phyloP scores from a whole-genome alignment of 2,797 vertebrate species.

The Hemitrygon akajei region DNA sequence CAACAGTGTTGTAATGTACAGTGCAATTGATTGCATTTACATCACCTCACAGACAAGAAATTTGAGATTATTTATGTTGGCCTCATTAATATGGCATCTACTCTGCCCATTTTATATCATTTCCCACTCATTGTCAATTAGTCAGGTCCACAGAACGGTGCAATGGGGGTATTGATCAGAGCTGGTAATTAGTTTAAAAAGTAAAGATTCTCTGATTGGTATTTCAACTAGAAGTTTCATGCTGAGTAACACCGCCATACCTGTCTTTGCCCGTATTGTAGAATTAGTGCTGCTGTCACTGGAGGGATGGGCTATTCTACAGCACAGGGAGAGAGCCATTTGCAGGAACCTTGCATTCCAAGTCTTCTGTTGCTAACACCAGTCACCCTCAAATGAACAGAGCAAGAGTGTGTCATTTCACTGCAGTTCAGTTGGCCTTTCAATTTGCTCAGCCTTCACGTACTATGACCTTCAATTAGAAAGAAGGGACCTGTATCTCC shows the following conservation, averaged over 20 bases:
- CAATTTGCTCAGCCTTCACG: constrained; percentile 55
- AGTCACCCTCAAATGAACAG: constrained; percentile 41
- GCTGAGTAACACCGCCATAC: constrained; percentile 41
- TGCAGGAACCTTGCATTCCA: constrained; percentile 40
- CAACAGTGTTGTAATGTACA: constrained; percentile 34
- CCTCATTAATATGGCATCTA: constrained; percentile 49
- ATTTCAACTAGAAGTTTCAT: constrained; percentile 47
- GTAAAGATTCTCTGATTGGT: constrained; percentile 56
- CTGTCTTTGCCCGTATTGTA: constrained; percentile 54
- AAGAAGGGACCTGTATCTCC: constrained; percentile 67
- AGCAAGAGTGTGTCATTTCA: constrained; percentile 33
- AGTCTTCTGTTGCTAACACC: constrained; percentile 42
- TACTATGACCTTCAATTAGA: constrained; percentile 75
- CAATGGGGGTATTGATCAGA: constrained; percentile 46
- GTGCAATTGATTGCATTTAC: constrained; percentile 40
- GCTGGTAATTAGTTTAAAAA: constrained; percentile 44
- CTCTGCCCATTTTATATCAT: constrained; percentile 51
- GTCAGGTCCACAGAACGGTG: constrained; percentile 30
- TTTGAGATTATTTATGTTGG: constrained; percentile 41
- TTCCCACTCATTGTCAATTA: constrained; percentile 43
- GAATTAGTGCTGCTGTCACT: constrained; percentile 61
- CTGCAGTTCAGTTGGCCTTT: constrained; percentile 57
- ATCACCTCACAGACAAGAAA: constrained; percentile 42
- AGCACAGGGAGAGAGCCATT: constrained; percentile 29
- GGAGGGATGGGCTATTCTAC: constrained; percentile 45